Evolutionary conservation across 30 jellyfish, hydroid and myxozoan genomes (phyloP).

Genomic region (Chrysaora quinquecirrha): DNA sequence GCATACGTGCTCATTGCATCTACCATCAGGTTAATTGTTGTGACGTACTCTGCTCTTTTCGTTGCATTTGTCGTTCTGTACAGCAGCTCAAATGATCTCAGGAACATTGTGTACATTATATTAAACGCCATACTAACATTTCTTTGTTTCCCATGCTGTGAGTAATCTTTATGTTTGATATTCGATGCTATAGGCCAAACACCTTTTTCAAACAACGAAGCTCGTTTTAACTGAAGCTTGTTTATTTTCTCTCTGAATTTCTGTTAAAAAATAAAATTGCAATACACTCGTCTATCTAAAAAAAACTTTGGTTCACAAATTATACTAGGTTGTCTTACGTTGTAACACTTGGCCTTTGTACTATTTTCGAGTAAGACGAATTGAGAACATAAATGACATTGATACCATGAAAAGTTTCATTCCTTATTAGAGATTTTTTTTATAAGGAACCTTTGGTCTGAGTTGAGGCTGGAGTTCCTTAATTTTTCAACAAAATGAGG

Average conservation of each 20-base stretch:
- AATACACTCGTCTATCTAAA: no score
- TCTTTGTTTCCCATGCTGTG: conserved; percentile 25
- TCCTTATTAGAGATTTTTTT: no score
- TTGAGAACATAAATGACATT: no score
- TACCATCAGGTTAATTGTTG: not conserved
- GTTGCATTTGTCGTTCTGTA: not conserved
- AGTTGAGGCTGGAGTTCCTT: no score
- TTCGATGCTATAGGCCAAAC: conserved; percentile 49
- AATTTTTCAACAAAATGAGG: no score
- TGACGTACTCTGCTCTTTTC: not conserved
- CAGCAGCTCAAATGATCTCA: conserved; percentile 3
- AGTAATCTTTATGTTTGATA: not conserved
- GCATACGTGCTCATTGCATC: not conserved
- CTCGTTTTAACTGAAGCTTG: not conserved
- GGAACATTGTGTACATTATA: conserved; percentile 25
- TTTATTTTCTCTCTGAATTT: not conserved
- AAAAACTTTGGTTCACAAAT: no score
- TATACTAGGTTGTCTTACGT: no score
- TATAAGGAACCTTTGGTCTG: no score
- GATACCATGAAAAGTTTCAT: no score
- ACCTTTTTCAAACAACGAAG: not conserved
- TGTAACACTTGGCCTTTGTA: no score
- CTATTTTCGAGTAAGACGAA: no score
- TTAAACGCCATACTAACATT: conserved; percentile 25
- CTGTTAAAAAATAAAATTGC: no score